Evolutionary conservation across 2,113 vertebrate genomes (phyloP).

Genomic region (Gallinago paraguaiae): DNA sequence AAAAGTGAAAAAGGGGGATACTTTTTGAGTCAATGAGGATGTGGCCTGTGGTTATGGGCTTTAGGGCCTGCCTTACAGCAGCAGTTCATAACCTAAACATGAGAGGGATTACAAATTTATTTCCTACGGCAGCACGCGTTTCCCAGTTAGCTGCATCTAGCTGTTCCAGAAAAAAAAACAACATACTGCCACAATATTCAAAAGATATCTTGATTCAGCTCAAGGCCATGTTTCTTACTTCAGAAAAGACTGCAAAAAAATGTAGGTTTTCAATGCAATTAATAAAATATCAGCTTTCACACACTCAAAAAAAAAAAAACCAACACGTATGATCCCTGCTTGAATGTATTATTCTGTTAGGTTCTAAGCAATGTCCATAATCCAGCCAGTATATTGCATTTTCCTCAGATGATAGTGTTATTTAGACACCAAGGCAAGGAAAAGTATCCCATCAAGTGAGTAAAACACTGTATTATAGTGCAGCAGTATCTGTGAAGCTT

Average conservation of each 20-base stretch:
- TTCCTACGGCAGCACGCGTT: conserved; percentile 22
- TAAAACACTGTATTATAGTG: background rate
- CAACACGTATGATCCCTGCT: background rate
- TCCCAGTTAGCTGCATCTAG: conserved; percentile 60
- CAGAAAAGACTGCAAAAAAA: background rate
- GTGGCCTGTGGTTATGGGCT: conserved; percentile 20
- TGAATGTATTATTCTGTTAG: background rate
- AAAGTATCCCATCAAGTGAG: background rate
- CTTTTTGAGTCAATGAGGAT: conserved; percentile 13
- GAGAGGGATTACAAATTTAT: conserved; percentile 47
- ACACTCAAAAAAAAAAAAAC: background rate
- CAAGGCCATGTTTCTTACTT: conserved; percentile 34
- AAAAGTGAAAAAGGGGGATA: background rate
- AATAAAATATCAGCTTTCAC: conserved; percentile 14
- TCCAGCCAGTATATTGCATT: background rate
- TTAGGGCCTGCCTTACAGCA: background rate
- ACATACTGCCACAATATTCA: conserved; percentile 29
- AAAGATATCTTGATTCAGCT: conserved; percentile 66
- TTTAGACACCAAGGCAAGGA: background rate
- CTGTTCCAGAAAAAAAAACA: conserved; percentile 41
- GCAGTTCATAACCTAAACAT: background rate
- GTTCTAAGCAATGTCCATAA: background rate
- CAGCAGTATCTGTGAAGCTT: fast-evolving
- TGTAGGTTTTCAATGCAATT: conserved; percentile 1
- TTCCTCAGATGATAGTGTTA: background rate